Evolutionary conservation across 2,113 vertebrate genomes (phyloP).

Genomic region (Bubo bubo): DNA sequence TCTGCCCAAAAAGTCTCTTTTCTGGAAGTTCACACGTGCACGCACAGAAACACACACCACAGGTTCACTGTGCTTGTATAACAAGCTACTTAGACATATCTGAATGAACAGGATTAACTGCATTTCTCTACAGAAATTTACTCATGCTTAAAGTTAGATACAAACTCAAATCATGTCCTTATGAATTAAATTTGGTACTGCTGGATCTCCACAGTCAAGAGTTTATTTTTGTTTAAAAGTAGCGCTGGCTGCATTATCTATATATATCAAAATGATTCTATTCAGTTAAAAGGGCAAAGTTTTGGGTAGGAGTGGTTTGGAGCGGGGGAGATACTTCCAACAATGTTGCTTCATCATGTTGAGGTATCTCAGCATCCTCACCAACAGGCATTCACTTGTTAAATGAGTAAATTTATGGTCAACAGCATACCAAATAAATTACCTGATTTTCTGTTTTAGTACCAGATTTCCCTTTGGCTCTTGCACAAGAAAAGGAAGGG

Average conservation of each 20-base stretch:
- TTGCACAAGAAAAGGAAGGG: background rate
- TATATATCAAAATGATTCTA: background rate
- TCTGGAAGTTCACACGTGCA: background rate
- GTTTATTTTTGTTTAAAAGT: background rate
- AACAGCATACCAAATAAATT: background rate
- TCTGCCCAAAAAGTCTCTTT: background rate
- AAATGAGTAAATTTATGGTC: background rate
- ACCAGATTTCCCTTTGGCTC: background rate
- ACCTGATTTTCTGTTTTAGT: background rate
- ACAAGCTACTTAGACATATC: background rate
- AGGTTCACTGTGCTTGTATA: background rate
- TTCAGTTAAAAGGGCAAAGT: background rate
- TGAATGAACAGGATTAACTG: background rate
- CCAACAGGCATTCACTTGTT: background rate
- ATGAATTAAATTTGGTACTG: background rate
- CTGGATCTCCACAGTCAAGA: background rate
- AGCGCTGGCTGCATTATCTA: background rate
- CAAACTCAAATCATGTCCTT: background rate
- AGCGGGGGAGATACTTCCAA: rapidly evolving
- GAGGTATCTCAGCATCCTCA: background rate
- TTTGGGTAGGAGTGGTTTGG: background rate
- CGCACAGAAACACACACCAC: no score
- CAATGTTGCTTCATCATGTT: rapidly evolving
- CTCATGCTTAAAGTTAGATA: background rate
- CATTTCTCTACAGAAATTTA: background rate